Evolutionary conservation across 1,140 invertebrate species (phyloP).

Genomic region (Drosophila nigrodunni): DNA sequence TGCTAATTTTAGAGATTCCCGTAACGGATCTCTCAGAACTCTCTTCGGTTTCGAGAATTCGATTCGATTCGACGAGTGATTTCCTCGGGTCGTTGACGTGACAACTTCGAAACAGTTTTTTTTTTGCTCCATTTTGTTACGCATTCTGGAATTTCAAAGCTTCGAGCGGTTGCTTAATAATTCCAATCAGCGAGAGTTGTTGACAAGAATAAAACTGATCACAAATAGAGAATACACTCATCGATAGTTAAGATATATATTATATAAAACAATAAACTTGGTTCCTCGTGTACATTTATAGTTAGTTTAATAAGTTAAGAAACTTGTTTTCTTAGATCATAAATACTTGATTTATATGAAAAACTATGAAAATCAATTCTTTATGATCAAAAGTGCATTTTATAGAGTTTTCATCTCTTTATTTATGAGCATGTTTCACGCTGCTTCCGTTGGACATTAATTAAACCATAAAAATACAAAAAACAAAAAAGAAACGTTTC

Average conservation of each 20-base stretch:
- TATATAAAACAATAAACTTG: neutral
- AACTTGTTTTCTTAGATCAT: neutral
- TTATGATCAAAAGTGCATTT: neutral
- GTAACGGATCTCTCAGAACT: neutral
- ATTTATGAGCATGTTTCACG: constrained; percentile 2
- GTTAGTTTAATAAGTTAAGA: neutral
- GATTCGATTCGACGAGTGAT: constrained; percentile 14
- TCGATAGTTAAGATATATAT: neutral
- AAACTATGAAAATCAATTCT: neutral
- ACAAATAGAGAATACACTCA: neutral
- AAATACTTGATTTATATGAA: neutral
- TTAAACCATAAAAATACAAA: constrained; percentile 8
- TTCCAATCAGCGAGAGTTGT: neutral
- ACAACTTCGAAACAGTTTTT: constrained; percentile 4
- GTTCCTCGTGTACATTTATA: neutral
- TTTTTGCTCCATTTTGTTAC: constrained; percentile 11
- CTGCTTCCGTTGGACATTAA: constrained; percentile 44
- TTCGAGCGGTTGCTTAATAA: neutral
- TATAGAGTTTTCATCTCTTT: neutral
- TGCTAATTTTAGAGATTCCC: constrained; percentile 29
- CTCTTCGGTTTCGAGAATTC: constrained; percentile 17
- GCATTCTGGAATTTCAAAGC: constrained; percentile 24
- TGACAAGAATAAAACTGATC: constrained; percentile 9
- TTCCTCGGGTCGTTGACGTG: constrained; percentile 40
- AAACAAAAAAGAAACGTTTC: constrained; percentile 29